phyloP scores from a whole-genome alignment of 37 sponge, comb jelly and placozoan species.

The Halichondria panicea region DNA sequence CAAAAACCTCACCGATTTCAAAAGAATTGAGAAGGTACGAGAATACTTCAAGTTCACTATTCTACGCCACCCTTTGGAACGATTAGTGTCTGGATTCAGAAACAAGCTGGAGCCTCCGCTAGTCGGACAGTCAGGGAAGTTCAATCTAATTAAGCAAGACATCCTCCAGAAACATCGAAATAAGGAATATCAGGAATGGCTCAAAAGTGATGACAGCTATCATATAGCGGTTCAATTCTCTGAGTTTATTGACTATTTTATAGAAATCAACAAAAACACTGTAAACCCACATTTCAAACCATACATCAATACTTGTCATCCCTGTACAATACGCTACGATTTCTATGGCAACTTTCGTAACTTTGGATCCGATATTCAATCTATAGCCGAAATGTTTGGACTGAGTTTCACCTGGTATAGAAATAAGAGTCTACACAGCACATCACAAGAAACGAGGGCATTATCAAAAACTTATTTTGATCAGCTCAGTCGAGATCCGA shows the following conservation, averaged over 20 bases:
- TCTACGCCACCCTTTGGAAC: slow-evolving; percentile 5
- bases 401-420: neutral
- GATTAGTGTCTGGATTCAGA: slow-evolving; percentile 7
- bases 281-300: slow-evolving; percentile 28
- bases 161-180: slow-evolving; percentile 15
- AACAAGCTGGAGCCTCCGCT: neutral
- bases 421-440: neutral
- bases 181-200: neutral
- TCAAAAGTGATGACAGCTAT: neutral
- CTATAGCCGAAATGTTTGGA: neutral
- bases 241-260: slow-evolving; percentile 13
- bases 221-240: slow-evolving; percentile 9
- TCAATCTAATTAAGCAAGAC: neutral
- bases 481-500: neutral
- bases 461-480: neutral
- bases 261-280: neutral
- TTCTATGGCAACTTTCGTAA: slow-evolving; percentile 37
- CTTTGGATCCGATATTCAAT: neutral
- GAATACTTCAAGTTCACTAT: slow-evolving; percentile 13
- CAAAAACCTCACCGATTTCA: neutral
- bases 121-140: neutral
- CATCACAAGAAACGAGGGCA: neutral
- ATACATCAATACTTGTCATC: neutral
- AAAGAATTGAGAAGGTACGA: neutral
- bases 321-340: slow-evolving; percentile 26